Base-by-base conservation (phyloP, 2,888 invertebrate genomes). In the Colletes collaris region DNA sequence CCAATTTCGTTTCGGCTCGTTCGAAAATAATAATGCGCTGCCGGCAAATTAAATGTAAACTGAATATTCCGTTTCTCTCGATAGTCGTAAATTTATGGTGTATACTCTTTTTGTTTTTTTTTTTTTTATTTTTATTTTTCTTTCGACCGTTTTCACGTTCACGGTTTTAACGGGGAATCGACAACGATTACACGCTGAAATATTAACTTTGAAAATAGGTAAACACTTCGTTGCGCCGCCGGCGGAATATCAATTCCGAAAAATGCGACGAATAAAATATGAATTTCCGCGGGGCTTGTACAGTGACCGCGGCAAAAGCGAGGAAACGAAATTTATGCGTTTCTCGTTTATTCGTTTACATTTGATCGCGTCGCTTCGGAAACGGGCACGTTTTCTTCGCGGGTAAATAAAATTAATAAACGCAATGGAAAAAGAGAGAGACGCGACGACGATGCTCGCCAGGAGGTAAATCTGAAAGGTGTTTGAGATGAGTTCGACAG, bases 391-490 rank as follows among this genome's bases (percentile, higher is more conserved):
- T 55, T 63, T 50, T 49, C 70, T 70, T 55, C 62, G 46, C 16
- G 11, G 44, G 16, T 16, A 46, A 49, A 52, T 59, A 27, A 35
- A 64, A 71, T 75, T 75, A 76, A 76, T 75, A 56, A 74, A 66
- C 55, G 50, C 56, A 52, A 4, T n/a, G 7, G 37, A 10, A 2
- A 8, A 46, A 10, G 44, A 10, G 10, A 35, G 16, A 35, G 5
- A 50, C 19, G 16, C 4, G n/a, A 8, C 4, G n/a, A 8, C 40
- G 40, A 60, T 66, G 73, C 49, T 76, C 65, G 64, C 65, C 59
- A 59, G 40, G 65, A 76, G 52, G 13, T 16, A 49, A 65, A 73
- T 49, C 60, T 11, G 40, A 53, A 65, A 44, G 40, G 44, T 8
- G 60, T 60, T 73, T 11, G 40, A 53, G 60, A 44, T 27, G 44